These are phyloP conservation scores for Cephus nigrinus DNA, from an alignment of 2,888 invertebrate species.

Conservation along the genomic window DNA sequence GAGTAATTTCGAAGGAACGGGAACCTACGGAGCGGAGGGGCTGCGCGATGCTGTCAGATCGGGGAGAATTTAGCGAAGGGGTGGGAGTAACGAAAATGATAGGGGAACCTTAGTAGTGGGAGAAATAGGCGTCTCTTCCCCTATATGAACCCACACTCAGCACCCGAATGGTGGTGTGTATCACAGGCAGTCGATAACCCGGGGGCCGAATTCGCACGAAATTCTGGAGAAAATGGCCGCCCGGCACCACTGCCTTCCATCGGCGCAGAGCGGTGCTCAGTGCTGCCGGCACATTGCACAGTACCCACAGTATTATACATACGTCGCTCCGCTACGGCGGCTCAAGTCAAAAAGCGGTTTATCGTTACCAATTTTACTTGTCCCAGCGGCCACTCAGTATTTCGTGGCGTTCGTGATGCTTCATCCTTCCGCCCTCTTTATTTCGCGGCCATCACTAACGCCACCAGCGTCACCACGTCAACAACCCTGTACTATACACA, in stretches of 20 bases:
- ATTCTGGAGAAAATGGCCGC: slow-evolving; percentile 55
- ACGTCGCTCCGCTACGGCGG: too few species aligned
- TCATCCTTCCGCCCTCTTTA: too few species aligned
- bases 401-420: too few species aligned
- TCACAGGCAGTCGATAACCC: slow-evolving; percentile 52
- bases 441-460: too few species aligned
- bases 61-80: neutral
- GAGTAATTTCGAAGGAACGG: slow-evolving; percentile 14
- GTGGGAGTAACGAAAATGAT: slow-evolving; percentile 2
- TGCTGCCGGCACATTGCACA: too few species aligned
- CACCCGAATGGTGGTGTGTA: slow-evolving; percentile 13
- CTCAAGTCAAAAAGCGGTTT: too few species aligned
- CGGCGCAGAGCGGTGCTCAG: too few species aligned
- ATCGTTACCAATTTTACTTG: too few species aligned
- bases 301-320: too few species aligned
- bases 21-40: slow-evolving; percentile 19
- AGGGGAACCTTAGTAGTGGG: slow-evolving; percentile 15
- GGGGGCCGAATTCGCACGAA: slow-evolving; percentile 56
- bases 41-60: slow-evolving; percentile 6
- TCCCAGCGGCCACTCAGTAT: too few species aligned
- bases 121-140: slow-evolving; percentile 33
- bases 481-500: too few species aligned
- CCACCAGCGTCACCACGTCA: too few species aligned
- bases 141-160: slow-evolving; percentile 27
- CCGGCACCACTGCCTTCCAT: slow-evolving; percentile 1